phyloP scores from a whole-genome alignment of 2,113 vertebrate species.

The Myocastor coypus region DNA sequence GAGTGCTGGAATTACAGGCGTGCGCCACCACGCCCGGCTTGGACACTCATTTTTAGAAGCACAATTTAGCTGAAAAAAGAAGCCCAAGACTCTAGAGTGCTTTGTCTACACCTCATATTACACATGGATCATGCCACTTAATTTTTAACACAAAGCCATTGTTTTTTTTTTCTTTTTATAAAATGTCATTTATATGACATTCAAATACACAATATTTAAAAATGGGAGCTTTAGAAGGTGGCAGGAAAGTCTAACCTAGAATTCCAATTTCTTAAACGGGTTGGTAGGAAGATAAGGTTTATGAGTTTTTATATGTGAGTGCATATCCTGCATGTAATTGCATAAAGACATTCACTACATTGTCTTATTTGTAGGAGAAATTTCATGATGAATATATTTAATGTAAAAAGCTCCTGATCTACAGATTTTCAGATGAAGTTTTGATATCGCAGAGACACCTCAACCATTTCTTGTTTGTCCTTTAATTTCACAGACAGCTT shows the following conservation, averaged over 20 bases:
- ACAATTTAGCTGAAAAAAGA: conserved; percentile 18
- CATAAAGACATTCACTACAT: neutral
- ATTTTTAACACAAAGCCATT: conserved; percentile 62
- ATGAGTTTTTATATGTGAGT: neutral
- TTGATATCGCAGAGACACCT: conserved; percentile 88
- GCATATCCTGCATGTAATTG: neutral
- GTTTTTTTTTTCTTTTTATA: neutral
- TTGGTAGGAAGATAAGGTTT: neutral
- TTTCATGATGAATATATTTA: conserved; percentile 14
- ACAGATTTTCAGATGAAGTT: conserved; percentile 85
- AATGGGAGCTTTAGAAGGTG: neutral
- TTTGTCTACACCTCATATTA: neutral
- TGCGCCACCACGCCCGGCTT: too few species aligned
- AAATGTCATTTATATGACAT: conserved; percentile 14
- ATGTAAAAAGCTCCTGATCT: neutral
- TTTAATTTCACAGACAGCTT: conserved; percentile 91
- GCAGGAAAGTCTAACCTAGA: neutral
- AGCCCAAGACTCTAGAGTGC: conserved; percentile 22
- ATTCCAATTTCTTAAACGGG: conserved; percentile 12
- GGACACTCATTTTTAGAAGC: conserved; percentile 44
- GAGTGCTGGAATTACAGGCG: too few species aligned
- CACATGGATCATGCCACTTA: conserved; percentile 48
- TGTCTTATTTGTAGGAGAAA: neutral
- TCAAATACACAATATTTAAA: conserved; percentile 36
- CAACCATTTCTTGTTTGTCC: conserved; percentile 89